phyloP scores from a whole-genome alignment of 2,797 vertebrate species.

The Chelon auratus region DNA sequence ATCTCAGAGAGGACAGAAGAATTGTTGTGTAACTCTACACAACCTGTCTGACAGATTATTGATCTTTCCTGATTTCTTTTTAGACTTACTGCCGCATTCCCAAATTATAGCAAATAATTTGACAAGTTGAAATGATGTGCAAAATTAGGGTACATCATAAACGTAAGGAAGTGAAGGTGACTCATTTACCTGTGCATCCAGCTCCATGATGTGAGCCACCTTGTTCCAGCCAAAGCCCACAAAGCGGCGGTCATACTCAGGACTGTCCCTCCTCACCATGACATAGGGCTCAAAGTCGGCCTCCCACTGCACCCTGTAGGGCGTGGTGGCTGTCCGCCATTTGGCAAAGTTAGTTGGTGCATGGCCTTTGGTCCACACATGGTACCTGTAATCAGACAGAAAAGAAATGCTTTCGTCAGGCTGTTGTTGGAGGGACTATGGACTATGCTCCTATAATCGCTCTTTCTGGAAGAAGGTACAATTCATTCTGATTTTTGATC shows the following conservation, averaged over 20 bases:
- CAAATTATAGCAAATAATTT: background rate
- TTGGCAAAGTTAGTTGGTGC: conserved; percentile 98
- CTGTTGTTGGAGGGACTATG: background rate
- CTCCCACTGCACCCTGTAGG: conserved; percentile 97
- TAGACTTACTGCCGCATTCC: background rate
- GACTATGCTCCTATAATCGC: background rate
- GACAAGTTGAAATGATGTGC: background rate
- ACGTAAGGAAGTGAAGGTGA: background rate
- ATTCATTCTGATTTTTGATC: background rate
- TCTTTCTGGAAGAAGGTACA: background rate
- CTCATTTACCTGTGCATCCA: conserved; percentile 93
- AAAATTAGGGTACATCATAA: background rate
- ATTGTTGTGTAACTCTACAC: background rate
- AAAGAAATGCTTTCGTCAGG: background rate
- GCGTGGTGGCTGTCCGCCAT: conserved; percentile 97
- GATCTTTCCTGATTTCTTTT: background rate
- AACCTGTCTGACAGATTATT: background rate
- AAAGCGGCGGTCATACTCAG: conserved; percentile 96
- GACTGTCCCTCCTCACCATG: conserved; percentile 93
- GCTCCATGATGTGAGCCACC: conserved; percentile 98
- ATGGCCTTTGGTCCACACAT: conserved; percentile 99
- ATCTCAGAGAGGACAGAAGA: background rate
- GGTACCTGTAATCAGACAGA: conserved; percentile 86
- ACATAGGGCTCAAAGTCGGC: conserved; percentile 98
- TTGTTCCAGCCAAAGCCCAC: conserved; percentile 99